Percentiles rank a stretch among this genome's conserved stretches.
Evolutionary conservation across 2,888 invertebrate genomes (phyloP).

Genomic region (Drosophila trichaetosa): DNA sequence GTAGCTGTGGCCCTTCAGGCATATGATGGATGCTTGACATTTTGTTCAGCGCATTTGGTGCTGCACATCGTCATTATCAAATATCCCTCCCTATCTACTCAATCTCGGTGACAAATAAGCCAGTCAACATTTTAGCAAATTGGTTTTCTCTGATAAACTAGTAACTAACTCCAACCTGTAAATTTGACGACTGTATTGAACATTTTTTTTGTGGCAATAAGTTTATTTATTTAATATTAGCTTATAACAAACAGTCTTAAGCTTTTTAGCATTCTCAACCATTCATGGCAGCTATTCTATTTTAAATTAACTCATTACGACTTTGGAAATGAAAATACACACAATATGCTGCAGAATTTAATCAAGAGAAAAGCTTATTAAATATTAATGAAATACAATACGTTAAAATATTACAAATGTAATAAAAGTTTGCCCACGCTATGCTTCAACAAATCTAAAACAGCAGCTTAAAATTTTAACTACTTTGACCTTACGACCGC

Average conservation of each 20-base stretch:
- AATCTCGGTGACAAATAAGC: conserved; percentile 60
- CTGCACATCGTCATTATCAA: conserved; percentile 34
- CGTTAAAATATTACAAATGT: conserved; percentile 47
- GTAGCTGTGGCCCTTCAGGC: conserved; percentile 37
- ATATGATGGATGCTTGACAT: conserved; percentile 67
- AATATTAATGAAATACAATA: conserved; percentile 63
- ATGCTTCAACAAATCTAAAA: conserved; percentile 60
- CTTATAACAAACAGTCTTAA: not conserved
- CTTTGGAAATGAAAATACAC: conserved; percentile 5
- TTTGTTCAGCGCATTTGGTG: conserved; percentile 41
- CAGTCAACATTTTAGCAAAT: conserved; percentile 77
- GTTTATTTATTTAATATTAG: not conserved
- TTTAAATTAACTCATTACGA: conserved; percentile 2
- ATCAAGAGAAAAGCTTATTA: conserved; percentile 52
- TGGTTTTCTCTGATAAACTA: conserved; percentile 73
- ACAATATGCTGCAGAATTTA: conserved; percentile 28
- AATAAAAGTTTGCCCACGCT: conserved; percentile 49
- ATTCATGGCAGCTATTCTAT: not conserved
- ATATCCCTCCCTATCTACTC: not conserved
- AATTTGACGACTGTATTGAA: conserved; percentile 1
- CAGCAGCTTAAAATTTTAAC: conserved; percentile 67
- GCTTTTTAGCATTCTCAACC: not conserved
- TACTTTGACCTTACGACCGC: conserved; percentile 67
- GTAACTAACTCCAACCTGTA: conserved; percentile 32
- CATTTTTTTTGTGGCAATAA: too few relatives aligned